Base-by-base conservation (phyloP, 2,797 vertebrate species). In the Chaetophractus vellerosus region DNA sequence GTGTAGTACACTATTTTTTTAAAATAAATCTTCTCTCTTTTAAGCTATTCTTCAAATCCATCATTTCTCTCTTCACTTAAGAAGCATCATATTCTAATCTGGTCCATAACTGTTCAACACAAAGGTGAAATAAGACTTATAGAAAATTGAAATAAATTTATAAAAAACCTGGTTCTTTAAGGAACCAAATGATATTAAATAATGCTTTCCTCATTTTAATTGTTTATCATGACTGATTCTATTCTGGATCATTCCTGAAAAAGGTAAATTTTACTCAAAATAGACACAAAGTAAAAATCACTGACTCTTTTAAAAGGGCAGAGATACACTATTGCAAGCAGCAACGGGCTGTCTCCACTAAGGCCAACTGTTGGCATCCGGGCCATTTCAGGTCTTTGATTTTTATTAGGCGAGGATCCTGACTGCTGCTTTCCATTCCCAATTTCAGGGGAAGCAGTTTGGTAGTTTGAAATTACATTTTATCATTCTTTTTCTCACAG, bases 201-300 rank as follows among this genome's bases (percentile, higher is more conserved):
- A 69, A 24, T 69, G 15, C 1, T 78, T 91, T 86, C 28, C 28
- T 61, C 79, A 6, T 3, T 64, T 10, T 78, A 9, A 80, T 41
- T 76, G 8, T 66, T 75, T 72, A 28, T 6, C 3, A 50, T 57
- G 26, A 79, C 10, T 31, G 28, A 50, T 55, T 79, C 4, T 72
- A 31, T 64, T 84, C 87, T 45, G 18, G 12, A 63, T 74, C 11
- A 57, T 50, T 74, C 4, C 19, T 76, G 71, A 91, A 10, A 33
- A 85, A 84, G 21, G 33, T 66, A 14, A 64, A 71, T 75, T 95
- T 81, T n/a, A 84, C 45, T 91, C 18, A 59, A 45, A 72, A 59
- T 28, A 74, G 14, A 83, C 4, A 57, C 48, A n/a, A 33, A 75
- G 19, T 93, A 55, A 81, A 63, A 88, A 85, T 36, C 64, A 1